phyloP scores from a whole-genome alignment of 2,113 vertebrate genomes.

The Callaeas wilsoni region DNA sequence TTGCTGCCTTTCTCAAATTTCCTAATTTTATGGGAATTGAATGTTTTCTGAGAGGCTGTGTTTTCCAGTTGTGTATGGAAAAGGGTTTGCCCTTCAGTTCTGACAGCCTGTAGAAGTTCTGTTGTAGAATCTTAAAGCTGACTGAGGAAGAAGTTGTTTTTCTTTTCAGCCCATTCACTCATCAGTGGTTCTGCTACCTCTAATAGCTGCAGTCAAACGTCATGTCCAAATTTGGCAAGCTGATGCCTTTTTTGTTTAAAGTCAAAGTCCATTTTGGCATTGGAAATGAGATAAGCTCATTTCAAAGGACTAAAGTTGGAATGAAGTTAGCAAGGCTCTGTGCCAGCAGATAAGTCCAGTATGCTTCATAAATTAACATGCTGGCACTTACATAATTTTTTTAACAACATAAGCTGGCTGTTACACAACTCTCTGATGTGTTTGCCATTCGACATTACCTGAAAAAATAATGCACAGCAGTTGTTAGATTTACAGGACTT shows the following conservation, averaged over 20 bases:
- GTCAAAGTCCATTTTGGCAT: slow-evolving; percentile 60
- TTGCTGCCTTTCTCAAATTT: background rate
- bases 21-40: background rate
- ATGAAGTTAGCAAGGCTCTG: background rate
- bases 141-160: background rate
- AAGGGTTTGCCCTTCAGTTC: background rate
- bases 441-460: background rate
- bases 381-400: background rate
- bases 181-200: slow-evolving; percentile 12
- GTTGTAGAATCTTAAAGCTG: background rate
- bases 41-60: background rate
- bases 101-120: background rate
- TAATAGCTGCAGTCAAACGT: slow-evolving; percentile 47
- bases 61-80: background rate
- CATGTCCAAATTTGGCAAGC: slow-evolving; percentile 47
- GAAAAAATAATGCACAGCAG: background rate
- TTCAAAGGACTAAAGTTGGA: slow-evolving; percentile 58
- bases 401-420: background rate
- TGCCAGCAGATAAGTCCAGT: background rate
- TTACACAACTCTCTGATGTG: background rate
- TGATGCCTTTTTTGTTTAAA: slow-evolving; percentile 66
- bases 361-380: background rate
- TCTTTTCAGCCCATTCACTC: slow-evolving; percentile 24
- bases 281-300: slow-evolving; percentile 29
- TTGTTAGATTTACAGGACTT: background rate